Evolutionary conservation across 2,888 invertebrate species (phyloP), one percentile per base, ranked within the genome.

Genomic region (Pseudoips prasinana): DNA sequence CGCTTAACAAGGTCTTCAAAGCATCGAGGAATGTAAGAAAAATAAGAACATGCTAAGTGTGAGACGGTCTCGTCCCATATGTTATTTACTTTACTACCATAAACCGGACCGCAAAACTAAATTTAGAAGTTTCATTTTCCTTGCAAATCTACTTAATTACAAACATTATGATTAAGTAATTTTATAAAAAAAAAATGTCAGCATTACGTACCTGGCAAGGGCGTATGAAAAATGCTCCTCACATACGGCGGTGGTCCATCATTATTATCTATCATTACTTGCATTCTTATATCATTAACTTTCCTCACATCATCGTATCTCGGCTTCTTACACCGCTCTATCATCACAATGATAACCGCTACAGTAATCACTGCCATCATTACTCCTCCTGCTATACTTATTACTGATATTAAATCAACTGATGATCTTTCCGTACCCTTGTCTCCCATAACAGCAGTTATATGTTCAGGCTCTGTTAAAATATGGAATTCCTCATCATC

Each of bases 401-500:
- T 75, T 34, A 90, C 85, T 20, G 90, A 89, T 55, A 88, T 68
- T 29, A 90, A 69, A 57, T 86, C 83, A 39, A 86, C 70, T 30
- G 88, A 83, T 0, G 75, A 65, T 34, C 69, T 73, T 11, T 84
- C 83, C 32, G 67, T 71, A 22, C 71, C 83, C 50, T 81, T 88
- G 8, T 87, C 88, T 43, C 72, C 84, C 77, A 88, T 84, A 23
- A 89, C 84, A 30, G 89, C 88, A 7, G 89, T 89, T 43, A 89
- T 89, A 64, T 89, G 89, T 67, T 90, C 89, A 43, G 89, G 89
- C 52, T 89, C 89, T 84, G 89, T 89, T 73, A 89, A 88, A 82
- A 89, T 86, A 83, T 87, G 82, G 81, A 86, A 87, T 47, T 77
- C 81, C 62, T 89, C 89, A 60, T 80, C 80, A 75, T 79, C 78